Conservation (phyloP, 2,797 vertebrate species). For the Manis crassicaudata region DNA sequence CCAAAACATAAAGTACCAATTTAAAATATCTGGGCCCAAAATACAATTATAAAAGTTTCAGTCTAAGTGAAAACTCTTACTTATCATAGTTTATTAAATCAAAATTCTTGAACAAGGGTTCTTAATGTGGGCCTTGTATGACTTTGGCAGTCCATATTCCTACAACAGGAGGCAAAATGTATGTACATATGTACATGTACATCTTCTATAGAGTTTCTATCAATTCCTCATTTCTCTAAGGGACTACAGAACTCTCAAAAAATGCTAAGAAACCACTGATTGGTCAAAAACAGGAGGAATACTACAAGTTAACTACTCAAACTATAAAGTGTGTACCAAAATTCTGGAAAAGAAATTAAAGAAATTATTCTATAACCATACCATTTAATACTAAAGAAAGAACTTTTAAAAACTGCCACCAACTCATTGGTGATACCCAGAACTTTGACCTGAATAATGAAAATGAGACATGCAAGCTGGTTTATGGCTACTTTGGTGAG, state of each 20-base stretch:
- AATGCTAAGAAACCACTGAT: background rate
- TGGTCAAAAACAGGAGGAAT: background rate
- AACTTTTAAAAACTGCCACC: slow-evolving; percentile 25
- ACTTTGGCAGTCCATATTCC: background rate
- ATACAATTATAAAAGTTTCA: background rate
- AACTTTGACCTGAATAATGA: background rate
- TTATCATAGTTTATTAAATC: background rate
- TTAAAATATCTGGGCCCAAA: background rate
- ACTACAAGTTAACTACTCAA: slow-evolving; percentile 19
- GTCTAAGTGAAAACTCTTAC: background rate
- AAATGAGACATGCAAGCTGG: background rate
- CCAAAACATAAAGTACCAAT: background rate
- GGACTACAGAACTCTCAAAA: background rate
- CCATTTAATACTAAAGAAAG: background rate
- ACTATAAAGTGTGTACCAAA: slow-evolving; percentile 18
- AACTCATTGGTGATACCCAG: background rate
- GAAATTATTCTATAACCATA: background rate
- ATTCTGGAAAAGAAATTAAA: slow-evolving; percentile 32
- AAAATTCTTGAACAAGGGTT: background rate
- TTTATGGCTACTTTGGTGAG: background rate
- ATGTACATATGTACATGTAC: background rate
- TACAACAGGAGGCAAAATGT: background rate
- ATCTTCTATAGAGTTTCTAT: background rate
- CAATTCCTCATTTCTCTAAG: background rate
- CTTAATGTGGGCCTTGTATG: background rate